Evolutionary conservation across 2,113 vertebrate species (phyloP).

Genomic region (Camelus bactrianus): DNA sequence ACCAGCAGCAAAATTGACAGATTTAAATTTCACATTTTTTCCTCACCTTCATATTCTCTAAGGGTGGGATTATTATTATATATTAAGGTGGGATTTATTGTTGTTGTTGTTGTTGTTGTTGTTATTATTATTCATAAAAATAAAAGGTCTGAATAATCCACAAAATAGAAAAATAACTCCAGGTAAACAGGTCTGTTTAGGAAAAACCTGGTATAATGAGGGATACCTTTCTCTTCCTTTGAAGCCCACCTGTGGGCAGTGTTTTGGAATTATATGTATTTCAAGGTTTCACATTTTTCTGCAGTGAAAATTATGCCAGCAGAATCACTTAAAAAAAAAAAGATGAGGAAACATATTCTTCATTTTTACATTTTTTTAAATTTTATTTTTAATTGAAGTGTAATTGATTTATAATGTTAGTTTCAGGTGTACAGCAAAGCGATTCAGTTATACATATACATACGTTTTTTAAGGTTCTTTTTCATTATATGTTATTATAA

Average conservation of each 20-base stretch:
- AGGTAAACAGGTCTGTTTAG: not conserved
- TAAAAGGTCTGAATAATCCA: not conserved
- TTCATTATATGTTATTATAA: too few species aligned
- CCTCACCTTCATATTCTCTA: not conserved
- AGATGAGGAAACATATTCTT: conserved; percentile 50
- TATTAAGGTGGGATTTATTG: too few species aligned
- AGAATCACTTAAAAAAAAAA: not conserved
- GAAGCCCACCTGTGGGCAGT: not conserved
- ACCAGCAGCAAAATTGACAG: conserved; percentile 13
- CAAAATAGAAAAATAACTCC: not conserved
- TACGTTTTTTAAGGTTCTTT: too few species aligned
- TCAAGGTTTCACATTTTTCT: conserved; percentile 26
- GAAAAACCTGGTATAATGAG: not conserved
- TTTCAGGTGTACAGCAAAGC: too few species aligned
- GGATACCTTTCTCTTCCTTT: not conserved
- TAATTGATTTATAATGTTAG: too few species aligned
- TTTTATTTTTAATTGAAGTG: too few species aligned
- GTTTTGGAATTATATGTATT: not conserved
- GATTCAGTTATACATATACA: too few species aligned
- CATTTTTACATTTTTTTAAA: too few species aligned
- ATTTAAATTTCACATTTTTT: conserved; percentile 40
- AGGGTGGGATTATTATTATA: not conserved
- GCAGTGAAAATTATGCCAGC: not conserved
- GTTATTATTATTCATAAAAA: not conserved
- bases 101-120: too few species aligned